Evolutionary conservation across 1,140 invertebrate species (phyloP), one percentile per base, ranked within the genome.

Genomic region (Megathymus violae): DNA sequence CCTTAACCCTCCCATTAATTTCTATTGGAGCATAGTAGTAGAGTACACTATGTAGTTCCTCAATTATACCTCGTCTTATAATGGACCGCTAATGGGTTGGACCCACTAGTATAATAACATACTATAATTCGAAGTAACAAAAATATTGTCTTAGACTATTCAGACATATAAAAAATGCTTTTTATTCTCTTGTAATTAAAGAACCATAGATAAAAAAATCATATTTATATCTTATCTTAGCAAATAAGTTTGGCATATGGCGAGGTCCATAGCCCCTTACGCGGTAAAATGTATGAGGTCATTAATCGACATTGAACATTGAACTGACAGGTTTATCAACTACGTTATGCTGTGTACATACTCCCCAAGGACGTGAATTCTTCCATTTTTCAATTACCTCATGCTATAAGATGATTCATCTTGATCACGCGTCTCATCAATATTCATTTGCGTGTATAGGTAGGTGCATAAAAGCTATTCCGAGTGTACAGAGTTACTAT

Each of bases 271-370:
- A n/a, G 19, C 19, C 7, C 7, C 27, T 31, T 31, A 7, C 27
- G 27, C 4, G 1, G 27, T 31, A 31, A n/a, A n/a, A n/a, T n/a
- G n/a, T n/a, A n/a, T n/a, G n/a, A 56, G 51, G 51, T 56, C 51
- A 56, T 41, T 56, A 56, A 56, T 56, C 51, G 51, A n/a, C 51
- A 56, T 27, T 56, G 51, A 56, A n/a, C 51, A 56, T 27, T 56
- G 51, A 56, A 54, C 36, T 19, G 40, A 56, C 51, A 56, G 51
- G 51, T 43, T 41, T 16, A 56, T 15, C 22, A 38, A 56, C 51
- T 56, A 43, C 25, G 38, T 56, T 56, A 22, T 41, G 51, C 40
- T 36, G 47, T 50, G n/a, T 10, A 43, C 13, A 56, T 43, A 56
- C 48, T 38, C 36, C 11, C 51, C 51, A 56, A 56, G 51, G 51